Evolutionary conservation across 2,797 vertebrate species (phyloP).

Genomic region (Lutjanus campechanus): DNA sequence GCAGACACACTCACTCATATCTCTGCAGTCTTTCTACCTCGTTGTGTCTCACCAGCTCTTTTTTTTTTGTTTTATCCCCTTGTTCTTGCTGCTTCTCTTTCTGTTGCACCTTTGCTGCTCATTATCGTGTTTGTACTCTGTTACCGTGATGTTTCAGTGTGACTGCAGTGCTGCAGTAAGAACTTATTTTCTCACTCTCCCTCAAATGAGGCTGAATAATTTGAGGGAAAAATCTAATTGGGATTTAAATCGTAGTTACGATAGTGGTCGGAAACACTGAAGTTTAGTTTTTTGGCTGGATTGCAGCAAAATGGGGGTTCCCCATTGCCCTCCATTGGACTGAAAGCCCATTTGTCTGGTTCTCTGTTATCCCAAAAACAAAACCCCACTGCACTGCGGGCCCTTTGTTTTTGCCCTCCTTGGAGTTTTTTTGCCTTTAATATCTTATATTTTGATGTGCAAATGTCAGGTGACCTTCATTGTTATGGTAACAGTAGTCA

Average conservation of each 20-base stretch:
- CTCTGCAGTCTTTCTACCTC: constrained; percentile 59
- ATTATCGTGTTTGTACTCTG: constrained; percentile 8
- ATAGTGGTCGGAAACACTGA: neutral
- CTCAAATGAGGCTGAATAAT: constrained; percentile 6
- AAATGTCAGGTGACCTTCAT: no score
- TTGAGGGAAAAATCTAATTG: neutral
- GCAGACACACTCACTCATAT: constrained; percentile 63
- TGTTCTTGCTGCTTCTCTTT: constrained; percentile 7
- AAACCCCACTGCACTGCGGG: no score
- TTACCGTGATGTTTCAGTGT: constrained; percentile 33
- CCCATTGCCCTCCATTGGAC: no score
- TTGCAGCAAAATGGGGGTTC: no score
- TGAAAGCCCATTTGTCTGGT: no score
- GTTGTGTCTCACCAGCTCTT: neutral
- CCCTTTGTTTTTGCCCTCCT: no score
- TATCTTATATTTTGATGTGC: no score
- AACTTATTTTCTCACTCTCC: neutral
- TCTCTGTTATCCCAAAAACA: no score
- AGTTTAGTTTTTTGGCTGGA: neutral
- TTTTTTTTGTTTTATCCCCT: neutral
- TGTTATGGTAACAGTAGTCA: no score
- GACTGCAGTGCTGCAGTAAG: constrained; percentile 46
- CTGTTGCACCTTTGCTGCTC: constrained; percentile 30
- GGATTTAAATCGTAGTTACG: neutral
- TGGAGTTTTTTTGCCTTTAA: no score